Evolutionary conservation across 2,797 vertebrate genomes (phyloP).

Genomic region (Enteromius trimaculatus): DNA sequence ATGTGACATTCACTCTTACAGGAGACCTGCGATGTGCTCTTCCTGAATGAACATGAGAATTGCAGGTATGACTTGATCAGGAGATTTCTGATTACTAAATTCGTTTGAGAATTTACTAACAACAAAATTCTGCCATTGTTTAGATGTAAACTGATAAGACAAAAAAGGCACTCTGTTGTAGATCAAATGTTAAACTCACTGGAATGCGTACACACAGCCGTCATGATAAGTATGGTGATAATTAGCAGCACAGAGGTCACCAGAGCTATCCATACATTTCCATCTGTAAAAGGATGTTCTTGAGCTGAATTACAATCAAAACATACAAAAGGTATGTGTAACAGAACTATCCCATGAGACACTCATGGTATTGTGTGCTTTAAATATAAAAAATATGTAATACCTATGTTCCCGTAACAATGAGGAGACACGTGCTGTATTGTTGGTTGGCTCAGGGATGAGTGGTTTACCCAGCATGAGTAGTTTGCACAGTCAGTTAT

Average conservation of each 20-base stretch:
- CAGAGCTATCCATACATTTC: not conserved
- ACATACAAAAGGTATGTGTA: no score
- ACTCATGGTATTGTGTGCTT: not conserved
- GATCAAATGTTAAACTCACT: constrained; percentile 39
- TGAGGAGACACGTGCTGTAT: not conserved
- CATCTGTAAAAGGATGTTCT: not conserved
- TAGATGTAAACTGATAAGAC: not conserved
- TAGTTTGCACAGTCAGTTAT: constrained; percentile 5
- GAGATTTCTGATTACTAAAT: not conserved
- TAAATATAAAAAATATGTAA: not conserved
- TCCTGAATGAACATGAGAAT: constrained; percentile 2
- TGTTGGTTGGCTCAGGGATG: constrained; percentile 36
- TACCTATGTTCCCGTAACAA: constrained; percentile 10
- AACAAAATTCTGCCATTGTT: not conserved
- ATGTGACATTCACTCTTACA: not conserved
- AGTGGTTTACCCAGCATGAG: constrained; percentile 51
- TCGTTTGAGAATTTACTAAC: not conserved
- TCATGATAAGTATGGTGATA: not conserved
- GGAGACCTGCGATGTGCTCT: not conserved
- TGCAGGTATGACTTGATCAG: not conserved
- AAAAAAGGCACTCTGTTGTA: not conserved
- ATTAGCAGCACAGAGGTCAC: constrained; percentile 6
- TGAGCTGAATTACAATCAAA: not conserved
- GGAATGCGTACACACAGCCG: not conserved
- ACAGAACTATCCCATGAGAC: not conserved